Conservation (phyloP, 2,888 invertebrate species). For the Drosophila suboccidentalis region DNA sequence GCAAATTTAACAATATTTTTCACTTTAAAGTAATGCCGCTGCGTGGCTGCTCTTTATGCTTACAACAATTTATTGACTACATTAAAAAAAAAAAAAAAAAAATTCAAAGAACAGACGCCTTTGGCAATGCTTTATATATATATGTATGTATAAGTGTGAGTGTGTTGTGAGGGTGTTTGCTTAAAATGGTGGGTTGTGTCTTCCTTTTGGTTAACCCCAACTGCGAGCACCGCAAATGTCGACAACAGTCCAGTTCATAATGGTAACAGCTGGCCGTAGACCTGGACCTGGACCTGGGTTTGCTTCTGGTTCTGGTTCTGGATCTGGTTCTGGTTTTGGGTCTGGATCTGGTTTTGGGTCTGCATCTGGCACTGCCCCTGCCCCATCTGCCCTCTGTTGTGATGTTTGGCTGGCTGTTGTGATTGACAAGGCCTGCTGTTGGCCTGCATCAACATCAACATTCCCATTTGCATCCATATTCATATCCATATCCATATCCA, state of each 20-base stretch:
- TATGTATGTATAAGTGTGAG: constrained; percentile 11
- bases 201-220: constrained; percentile 65
- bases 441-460: background rate
- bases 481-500: constrained; percentile 14
- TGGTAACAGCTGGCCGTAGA: constrained; percentile 42
- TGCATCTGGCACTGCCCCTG: constrained; percentile 1
- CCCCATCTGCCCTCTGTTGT: background rate
- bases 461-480: background rate
- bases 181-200: constrained; percentile 50
- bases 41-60: constrained; percentile 36
- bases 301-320: background rate
- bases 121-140: constrained; percentile 20
- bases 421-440: constrained; percentile 29
- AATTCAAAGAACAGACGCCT: constrained; percentile 5
- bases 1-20: constrained; percentile 61
- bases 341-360: constrained; percentile 19
- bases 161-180: constrained; percentile 25
- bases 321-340: constrained; percentile 17
- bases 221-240: constrained; percentile 75
- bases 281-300: background rate
- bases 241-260: constrained; percentile 66
- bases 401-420: constrained; percentile 27
- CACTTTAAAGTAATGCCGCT: constrained; percentile 47
- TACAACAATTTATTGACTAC: constrained; percentile 49
- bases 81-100: constrained; percentile 42